These are phyloP conservation scores for Drosophila truncata DNA, from an alignment of 1,140 invertebrate species.

Conservation along the genomic window DNA sequence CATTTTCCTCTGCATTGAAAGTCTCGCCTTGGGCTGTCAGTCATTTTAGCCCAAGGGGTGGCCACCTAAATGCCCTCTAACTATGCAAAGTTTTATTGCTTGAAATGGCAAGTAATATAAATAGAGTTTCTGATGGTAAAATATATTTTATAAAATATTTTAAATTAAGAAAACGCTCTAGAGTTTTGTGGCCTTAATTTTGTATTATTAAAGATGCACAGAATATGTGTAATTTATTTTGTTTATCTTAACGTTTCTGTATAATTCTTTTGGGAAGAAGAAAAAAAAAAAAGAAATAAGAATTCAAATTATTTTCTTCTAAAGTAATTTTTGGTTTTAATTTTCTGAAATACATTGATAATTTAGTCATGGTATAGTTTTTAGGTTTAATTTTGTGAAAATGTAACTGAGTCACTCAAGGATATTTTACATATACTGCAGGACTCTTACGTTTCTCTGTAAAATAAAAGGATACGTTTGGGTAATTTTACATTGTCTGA, in stretches of 20 bases:
- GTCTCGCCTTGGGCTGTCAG: slow-evolving; percentile 22
- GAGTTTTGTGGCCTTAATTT: too few species aligned
- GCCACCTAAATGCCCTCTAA: neutral
- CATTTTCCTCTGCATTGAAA: slow-evolving; percentile 31
- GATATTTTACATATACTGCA: neutral
- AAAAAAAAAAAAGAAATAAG: too few species aligned
- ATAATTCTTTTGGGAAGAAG: too few species aligned
- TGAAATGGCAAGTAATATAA: neutral
- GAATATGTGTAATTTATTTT: too few species aligned
- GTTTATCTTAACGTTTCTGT: too few species aligned
- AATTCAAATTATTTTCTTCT: too few species aligned
- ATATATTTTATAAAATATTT: neutral
- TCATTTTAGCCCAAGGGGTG: neutral
- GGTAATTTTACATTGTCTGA: neutral
- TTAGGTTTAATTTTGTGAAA: neutral
- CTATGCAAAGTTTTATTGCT: neutral
- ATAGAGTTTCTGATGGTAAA: too few species aligned
- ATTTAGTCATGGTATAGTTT: too few species aligned
- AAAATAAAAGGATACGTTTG: neutral
- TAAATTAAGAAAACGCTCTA: too few species aligned
- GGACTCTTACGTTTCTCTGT: neutral
- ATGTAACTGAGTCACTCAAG: neutral
- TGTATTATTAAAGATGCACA: too few species aligned
- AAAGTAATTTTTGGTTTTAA: too few species aligned
- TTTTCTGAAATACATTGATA: too few species aligned